Evolutionary conservation across 1,140 invertebrate species (phyloP), one percentile per base, ranked within the genome.

Genomic region (Phthorimaea operculella): DNA sequence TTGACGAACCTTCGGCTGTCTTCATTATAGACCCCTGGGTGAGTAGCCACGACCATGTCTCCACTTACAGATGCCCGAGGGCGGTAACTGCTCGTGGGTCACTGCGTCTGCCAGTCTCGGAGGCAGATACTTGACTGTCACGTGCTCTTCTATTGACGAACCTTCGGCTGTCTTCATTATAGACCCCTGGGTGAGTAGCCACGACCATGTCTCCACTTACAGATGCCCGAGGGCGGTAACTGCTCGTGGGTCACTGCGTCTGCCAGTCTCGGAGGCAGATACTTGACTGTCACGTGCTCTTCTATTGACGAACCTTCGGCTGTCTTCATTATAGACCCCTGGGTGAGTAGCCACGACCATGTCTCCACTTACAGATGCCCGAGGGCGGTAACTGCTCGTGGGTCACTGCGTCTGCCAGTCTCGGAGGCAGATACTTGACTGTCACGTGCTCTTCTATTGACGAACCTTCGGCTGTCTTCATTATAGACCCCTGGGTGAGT

Each of bases 41-140:
- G 52, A 70, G 66, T 62, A 47, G 33, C 6, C 11, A 34, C n/a
- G n/a, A n/a, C n/a, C n/a, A n/a, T n/a, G n/a, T n/a, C n/a, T n/a
- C n/a, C 33, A 34, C 11, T 34, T 34, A 34, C 6, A 34, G 11
- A 34, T 34, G 33, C 11, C 33, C 11, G 11, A 7, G 33, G 33
- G 6, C 6, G 11, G 33, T 34, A 34, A 11, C 11, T 7, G 33
- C 11, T 34, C 33, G 6, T 34, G 33, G 33, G 33, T 11, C 11
- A 91, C 91, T 2, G 83, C n/a, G n/a, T n/a, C n/a, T n/a, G n/a
- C 86, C 53, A 88, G 90, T n/a, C 90, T 90, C 0, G 86, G 84
- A 53, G 86, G 89, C 55, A 65, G 42, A 15, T 55, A 58, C 45
- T 59, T 60, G 55, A 47, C 53, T 6, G 56, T 66, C 7, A 54